These are phyloP conservation scores for Drosophila macrospina DNA, from an alignment of 2,888 invertebrate genomes.

Conservation along the genomic window DNA sequence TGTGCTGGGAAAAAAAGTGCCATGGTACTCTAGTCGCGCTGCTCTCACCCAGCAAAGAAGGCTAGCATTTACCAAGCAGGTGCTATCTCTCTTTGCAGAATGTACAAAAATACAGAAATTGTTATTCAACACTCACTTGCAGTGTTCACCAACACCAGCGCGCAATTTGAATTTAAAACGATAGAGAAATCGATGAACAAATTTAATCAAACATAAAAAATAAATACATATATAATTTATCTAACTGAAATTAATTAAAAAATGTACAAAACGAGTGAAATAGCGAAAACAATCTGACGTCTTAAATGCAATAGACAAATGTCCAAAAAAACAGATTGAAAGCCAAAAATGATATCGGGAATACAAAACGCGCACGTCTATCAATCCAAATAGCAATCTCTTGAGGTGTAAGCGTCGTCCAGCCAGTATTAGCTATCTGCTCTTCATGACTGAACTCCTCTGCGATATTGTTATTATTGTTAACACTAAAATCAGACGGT, in stretches of 20 bases:
- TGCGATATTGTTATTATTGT: conserved; percentile 87
- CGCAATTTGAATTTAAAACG: conserved; percentile 34
- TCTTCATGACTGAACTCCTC: conserved; percentile 56
- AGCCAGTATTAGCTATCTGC: conserved; percentile 83
- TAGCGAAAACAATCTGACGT: background rate
- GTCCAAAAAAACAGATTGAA: conserved; percentile 94
- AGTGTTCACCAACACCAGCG: conserved; percentile 43
- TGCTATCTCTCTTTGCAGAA: conserved; percentile 47
- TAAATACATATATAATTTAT: background rate
- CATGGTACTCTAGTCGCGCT: conserved; percentile 35
- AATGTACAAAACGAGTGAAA: conserved; percentile 19
- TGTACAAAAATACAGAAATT: conserved; percentile 15
- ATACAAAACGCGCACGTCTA: conserved; percentile 89
- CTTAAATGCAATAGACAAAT: conserved; percentile 87
- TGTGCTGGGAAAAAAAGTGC: conserved; percentile 46
- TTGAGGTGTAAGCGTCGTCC: conserved; percentile 95
- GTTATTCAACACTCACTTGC: conserved; percentile 42
- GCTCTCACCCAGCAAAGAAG: conserved; percentile 24
- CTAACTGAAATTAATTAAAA: conserved; percentile 14
- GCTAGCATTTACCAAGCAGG: background rate
- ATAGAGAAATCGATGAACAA: background rate
- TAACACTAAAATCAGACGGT: conserved; percentile 22
- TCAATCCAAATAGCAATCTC: conserved; percentile 96
- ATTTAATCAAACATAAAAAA: conserved; percentile 23
- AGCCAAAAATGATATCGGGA: conserved; percentile 91